phyloP scores from a whole-genome alignment of 2,113 vertebrate genomes.

The Echinops telfairi region DNA sequence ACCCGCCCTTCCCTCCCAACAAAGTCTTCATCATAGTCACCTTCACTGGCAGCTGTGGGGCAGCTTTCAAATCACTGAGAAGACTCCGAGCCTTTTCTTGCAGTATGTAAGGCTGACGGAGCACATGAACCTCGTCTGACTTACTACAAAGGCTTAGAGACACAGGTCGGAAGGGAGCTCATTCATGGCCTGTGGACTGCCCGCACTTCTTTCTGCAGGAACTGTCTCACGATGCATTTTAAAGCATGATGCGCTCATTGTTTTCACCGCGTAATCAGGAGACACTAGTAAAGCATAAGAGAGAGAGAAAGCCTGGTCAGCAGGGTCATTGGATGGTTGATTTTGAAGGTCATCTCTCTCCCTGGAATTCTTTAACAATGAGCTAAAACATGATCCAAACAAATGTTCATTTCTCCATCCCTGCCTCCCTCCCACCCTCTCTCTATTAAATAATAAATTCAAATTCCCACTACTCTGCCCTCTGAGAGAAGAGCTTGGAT shows the following conservation, averaged over 20 bases:
- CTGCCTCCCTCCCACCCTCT: not conserved
- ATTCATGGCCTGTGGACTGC: not conserved
- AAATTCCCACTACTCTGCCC: not conserved
- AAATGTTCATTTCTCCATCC: not conserved
- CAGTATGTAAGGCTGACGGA: too few relatives aligned
- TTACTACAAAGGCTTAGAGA: not conserved
- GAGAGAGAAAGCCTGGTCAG: not conserved
- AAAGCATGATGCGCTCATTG: not conserved
- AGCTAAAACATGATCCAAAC: not conserved
- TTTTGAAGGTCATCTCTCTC: slow-evolving; percentile 41
- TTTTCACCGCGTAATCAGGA: slow-evolving; percentile 24
- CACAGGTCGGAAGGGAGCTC: not conserved
- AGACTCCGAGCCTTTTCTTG: not conserved
- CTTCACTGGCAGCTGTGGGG: not conserved
- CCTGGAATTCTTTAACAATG: not conserved
- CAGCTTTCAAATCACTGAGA: not conserved
- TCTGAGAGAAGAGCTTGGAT: not conserved
- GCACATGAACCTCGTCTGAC: not conserved
- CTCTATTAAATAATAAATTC: not conserved
- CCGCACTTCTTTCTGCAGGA: not conserved
- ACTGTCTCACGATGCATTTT: not conserved
- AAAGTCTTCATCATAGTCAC: not conserved
- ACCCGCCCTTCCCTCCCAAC: too few relatives aligned
- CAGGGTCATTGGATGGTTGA: not conserved
- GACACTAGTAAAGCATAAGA: not conserved